These are phyloP conservation scores for Microcebus ravelobensis DNA, from an alignment of 2,113 vertebrate species.

Conservation along the genomic window DNA sequence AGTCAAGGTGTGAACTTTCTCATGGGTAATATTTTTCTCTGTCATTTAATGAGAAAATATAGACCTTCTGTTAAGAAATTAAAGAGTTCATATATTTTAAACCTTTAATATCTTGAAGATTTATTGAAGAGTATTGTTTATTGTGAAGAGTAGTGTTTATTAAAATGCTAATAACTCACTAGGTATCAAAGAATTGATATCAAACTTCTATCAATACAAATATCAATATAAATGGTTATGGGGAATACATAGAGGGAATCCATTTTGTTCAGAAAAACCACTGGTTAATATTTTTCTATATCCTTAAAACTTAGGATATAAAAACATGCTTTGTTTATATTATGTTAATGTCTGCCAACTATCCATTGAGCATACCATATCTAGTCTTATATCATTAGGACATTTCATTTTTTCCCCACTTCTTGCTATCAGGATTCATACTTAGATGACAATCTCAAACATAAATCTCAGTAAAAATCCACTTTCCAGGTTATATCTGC, in stretches of 20 bases:
- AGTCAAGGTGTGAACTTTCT: not conserved
- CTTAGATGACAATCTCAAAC: not conserved
- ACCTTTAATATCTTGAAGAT: not conserved
- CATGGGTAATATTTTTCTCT: not conserved
- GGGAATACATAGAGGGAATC: not conserved
- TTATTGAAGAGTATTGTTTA: slow-evolving; percentile 4
- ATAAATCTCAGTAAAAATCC: not conserved
- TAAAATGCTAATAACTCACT: slow-evolving; percentile 36
- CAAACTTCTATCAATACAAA: slow-evolving; percentile 44
- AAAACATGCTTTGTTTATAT: not conserved
- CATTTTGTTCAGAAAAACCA: not conserved
- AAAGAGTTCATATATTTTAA: slow-evolving; percentile 18
- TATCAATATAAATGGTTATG: not conserved
- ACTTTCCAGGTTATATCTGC: not conserved
- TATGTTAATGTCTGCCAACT: not conserved
- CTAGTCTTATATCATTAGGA: not conserved
- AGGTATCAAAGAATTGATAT: not conserved
- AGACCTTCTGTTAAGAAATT: not conserved
- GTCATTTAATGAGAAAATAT: slow-evolving; percentile 36
- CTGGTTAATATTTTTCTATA: not conserved
- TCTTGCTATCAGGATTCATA: not conserved
- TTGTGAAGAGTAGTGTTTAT: not conserved
- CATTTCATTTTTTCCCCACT: not conserved
- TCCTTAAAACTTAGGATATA: not conserved
- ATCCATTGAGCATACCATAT: not conserved